A percentile compares a stretch with the other conserved stretches of the same genome.
Evolutionary conservation across 2,113 vertebrate genomes (phyloP).

Genomic region (Bombycilla garrulus): DNA sequence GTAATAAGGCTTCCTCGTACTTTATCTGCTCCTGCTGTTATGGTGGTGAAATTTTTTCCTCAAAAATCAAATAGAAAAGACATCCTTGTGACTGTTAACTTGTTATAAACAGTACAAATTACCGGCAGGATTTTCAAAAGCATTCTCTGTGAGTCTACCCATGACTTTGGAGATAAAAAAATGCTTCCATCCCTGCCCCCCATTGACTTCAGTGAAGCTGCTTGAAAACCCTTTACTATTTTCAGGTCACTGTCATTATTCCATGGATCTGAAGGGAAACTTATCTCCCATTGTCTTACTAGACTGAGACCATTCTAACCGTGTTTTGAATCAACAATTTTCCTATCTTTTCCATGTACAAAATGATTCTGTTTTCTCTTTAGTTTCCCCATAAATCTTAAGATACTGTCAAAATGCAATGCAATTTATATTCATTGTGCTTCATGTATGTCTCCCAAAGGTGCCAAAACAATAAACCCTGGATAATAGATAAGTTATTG

Average conservation of each 20-base stretch:
- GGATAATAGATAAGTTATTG: conserved; percentile 43
- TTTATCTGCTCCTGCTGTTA: not conserved
- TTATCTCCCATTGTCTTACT: not conserved
- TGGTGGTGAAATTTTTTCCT: not conserved
- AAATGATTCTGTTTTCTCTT: conserved; percentile 1
- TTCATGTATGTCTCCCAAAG: conserved; percentile 34
- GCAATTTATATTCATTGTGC: conserved; percentile 39
- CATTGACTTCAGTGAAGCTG: not conserved
- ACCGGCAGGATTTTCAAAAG: not conserved
- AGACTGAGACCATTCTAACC: not conserved
- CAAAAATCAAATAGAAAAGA: not conserved
- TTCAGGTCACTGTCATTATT: not conserved
- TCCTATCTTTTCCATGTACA: not conserved
- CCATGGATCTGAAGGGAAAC: not conserved
- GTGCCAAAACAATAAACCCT: conserved; percentile 46
- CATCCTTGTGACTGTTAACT: not conserved
- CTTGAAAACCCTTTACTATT: not conserved
- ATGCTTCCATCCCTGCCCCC: fast-evolving
- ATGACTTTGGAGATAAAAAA: not conserved
- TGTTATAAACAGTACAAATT: not conserved
- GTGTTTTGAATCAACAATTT: not conserved
- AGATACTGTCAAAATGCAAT: not conserved
- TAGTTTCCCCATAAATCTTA: conserved; percentile 23
- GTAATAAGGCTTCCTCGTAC: not conserved
- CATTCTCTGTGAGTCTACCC: not conserved